Evolutionary conservation across 2,113 vertebrate genomes (phyloP), one percentile per base, ranked within the genome.

Genomic region (Antennarius striatus): DNA sequence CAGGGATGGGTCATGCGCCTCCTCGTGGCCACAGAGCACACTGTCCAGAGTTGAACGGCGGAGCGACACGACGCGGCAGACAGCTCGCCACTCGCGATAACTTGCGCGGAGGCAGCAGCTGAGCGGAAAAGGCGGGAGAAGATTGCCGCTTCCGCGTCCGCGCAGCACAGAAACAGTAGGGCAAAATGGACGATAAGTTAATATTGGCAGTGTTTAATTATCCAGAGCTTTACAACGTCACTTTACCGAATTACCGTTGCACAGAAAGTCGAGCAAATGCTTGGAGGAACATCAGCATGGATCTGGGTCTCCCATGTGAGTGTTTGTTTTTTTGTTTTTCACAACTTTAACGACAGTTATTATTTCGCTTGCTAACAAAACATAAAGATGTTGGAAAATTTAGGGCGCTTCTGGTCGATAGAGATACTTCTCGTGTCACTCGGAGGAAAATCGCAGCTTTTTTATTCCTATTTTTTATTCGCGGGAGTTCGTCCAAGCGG

Each of bases 121-220:
- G 82, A 56, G 87, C 89, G 89, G 87, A 87, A 90, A 91, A 91
- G 85, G 88, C 87, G 87, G 85, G 88, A 89, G 90, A 78, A 75
- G 61, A 22, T 39, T 82, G 84, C 84, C 88, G 88, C 87, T 89
- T 90, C 90, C 87, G 86, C 87, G 83, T 82, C 59, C 83, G 90
- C 88, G 84, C 85, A 81, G 63, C 69, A 48, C 43, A 71, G 32
- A 36, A 36, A 36, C 71, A 49, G 45, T 11, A 17, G 46, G 61
- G 64, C 76, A 85, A 91, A 82, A 91, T 90, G 90, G 90, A 90
- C 86, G 87, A 91, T 68, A 91, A 91, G 87, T 89, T 91, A 81
- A 85, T 91, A 79, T 81, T 86, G 66, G 65, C 85, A 16, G 86
- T 92, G 28, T 89, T 77, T 81, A 80, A 83, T 56, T 86, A 76